Percentiles rank a stretch among this genome's conserved stretches.
Evolutionary conservation across 1,140 invertebrate species (phyloP).

Genomic region (Brachionus manjavacas): DNA sequence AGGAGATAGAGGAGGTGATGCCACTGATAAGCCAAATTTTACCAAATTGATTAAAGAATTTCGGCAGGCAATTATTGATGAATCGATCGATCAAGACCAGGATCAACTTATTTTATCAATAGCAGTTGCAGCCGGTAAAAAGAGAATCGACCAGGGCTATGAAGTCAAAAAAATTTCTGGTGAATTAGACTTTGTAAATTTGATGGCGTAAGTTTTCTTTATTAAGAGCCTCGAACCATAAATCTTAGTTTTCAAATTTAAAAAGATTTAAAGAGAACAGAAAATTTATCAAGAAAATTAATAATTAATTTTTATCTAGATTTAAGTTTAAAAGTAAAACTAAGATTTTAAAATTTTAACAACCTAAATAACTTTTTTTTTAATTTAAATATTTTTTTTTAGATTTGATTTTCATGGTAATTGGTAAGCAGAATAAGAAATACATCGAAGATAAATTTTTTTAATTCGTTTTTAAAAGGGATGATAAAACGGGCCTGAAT

Average conservation of each 20-base stretch:
- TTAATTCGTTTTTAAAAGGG: conserved; percentile 59
- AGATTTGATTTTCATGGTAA: conserved; percentile 45
- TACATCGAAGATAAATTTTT: not conserved
- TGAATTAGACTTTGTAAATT: conserved; percentile 88
- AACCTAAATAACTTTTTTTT: not conserved
- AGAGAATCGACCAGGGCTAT: conserved; percentile 87
- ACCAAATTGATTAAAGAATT: conserved; percentile 72
- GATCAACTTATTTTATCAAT: conserved; percentile 72
- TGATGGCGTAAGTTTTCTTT: conserved; percentile 73
- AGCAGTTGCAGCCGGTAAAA: conserved; percentile 61
- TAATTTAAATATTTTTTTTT: not conserved
- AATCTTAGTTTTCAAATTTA: too few relatives aligned
- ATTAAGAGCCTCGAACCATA: too few relatives aligned
- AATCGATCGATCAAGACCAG: conserved; percentile 70
- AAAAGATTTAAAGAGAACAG: conserved; percentile 51
- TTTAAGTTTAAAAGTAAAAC: not conserved
- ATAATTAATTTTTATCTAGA: not conserved
- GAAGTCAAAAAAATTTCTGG: conserved; percentile 69
- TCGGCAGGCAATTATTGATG: conserved; percentile 78
- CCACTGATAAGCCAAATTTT: conserved; percentile 82
- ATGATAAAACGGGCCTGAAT: conserved; percentile 69
- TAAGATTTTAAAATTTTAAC: too few relatives aligned
- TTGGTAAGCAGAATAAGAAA: not conserved
- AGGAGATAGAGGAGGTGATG: conserved; percentile 78
- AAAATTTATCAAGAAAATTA: too few relatives aligned